Conservation (phyloP, 2,797 vertebrate species). For the Gallinago nigripennis region DNA sequence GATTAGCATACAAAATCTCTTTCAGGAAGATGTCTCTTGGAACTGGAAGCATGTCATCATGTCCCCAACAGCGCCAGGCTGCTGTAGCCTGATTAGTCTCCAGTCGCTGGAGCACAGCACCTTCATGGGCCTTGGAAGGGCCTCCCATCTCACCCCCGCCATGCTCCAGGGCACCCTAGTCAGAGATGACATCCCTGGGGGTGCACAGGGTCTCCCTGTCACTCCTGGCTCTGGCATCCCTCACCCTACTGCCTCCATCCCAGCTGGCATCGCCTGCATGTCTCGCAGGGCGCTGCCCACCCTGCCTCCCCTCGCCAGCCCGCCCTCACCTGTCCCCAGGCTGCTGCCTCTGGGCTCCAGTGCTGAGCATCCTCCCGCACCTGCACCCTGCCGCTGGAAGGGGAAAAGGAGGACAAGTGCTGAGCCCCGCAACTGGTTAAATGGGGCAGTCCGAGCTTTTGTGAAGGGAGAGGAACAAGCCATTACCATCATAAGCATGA, state of each 20-base stretch:
- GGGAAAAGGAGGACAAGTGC: background rate
- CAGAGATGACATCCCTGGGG: background rate
- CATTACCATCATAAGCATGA: background rate
- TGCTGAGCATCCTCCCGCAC: background rate
- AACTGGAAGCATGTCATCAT: background rate
- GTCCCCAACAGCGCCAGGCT: background rate
- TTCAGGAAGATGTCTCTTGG: background rate
- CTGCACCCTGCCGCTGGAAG: accelerated
- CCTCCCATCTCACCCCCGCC: background rate
- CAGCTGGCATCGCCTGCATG: background rate
- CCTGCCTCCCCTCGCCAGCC: background rate
- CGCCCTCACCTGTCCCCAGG: accelerated
- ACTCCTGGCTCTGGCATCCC: background rate
- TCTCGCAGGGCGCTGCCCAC: accelerated
- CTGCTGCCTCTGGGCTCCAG: background rate
- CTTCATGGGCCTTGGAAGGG: background rate
- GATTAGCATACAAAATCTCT: conserved; percentile 23
- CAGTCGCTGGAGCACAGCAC: background rate
- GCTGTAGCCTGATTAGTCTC: background rate
- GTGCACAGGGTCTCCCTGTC: accelerated
- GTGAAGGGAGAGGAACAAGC: background rate
- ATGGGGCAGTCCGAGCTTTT: background rate
- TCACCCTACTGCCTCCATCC: background rate
- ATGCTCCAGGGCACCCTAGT: background rate
- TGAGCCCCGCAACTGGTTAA: background rate